Evolutionary conservation across 2,797 vertebrate genomes (phyloP).

Genomic region (Furcifer pardalis): DNA sequence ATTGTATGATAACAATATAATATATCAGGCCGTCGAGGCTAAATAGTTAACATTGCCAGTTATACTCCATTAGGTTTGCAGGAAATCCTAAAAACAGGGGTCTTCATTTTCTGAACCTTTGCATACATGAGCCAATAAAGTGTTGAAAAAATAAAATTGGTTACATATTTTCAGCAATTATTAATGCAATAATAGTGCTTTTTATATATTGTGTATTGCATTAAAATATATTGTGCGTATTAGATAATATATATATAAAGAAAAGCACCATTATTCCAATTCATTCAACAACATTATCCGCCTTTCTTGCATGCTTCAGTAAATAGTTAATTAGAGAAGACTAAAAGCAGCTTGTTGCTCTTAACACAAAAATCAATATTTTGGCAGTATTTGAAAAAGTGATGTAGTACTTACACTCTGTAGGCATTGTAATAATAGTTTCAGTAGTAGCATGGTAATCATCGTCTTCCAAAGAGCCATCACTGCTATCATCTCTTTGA

Average conservation of each 20-base stretch:
- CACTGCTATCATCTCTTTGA: constrained; percentile 92
- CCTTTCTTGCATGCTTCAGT: constrained; percentile 62
- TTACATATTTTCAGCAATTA: constrained; percentile 47
- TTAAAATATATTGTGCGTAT: neutral
- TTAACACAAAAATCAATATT: constrained; percentile 66
- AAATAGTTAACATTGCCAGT: neutral
- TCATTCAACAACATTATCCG: constrained; percentile 56
- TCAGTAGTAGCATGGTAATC: constrained; percentile 95
- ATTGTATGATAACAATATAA: neutral
- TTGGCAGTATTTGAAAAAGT: constrained; percentile 50
- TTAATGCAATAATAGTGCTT: constrained; percentile 31
- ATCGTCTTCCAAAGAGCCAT: constrained; percentile 89
- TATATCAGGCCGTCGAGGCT: neutral
- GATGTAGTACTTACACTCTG: constrained; percentile 88
- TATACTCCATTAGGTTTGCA: constrained; percentile 20
- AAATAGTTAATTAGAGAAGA: constrained; percentile 74
- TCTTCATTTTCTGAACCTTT: neutral
- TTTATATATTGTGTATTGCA: constrained; percentile 1
- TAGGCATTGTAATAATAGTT: constrained; percentile 94
- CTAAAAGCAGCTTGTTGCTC: constrained; percentile 72
- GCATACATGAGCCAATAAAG: constrained; percentile 23
- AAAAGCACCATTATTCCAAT: constrained; percentile 62
- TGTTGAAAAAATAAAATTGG: constrained; percentile 31
- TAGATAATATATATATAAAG: neutral
- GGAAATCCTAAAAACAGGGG: constrained; percentile 29